Conservation (phyloP, 1,140 invertebrate genomes). For the Batillaria attramentaria region DNA sequence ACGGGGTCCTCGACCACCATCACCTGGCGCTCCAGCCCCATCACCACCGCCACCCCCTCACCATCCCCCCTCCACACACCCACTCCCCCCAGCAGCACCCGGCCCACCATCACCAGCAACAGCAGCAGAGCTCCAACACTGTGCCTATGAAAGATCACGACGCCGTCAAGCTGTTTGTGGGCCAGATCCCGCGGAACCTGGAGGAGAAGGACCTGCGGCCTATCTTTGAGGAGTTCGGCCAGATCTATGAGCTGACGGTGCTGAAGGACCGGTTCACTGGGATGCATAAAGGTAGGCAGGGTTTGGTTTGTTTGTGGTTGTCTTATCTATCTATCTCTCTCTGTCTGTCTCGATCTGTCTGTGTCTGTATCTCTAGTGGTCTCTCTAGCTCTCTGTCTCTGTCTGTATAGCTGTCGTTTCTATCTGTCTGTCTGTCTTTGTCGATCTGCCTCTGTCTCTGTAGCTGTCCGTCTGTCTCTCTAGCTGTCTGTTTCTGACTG, state of each 20-base stretch:
- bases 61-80: slow-evolving; percentile 25
- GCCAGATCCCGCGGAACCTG: slow-evolving; percentile 92
- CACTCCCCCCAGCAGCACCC: slow-evolving; percentile 23
- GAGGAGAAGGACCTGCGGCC: slow-evolving; percentile 91
- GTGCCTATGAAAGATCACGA: slow-evolving; percentile 71
- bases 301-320: neutral
- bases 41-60: slow-evolving; percentile 26
- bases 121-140: neutral
- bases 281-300: slow-evolving; percentile 88
- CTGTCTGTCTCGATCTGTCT: neutral
- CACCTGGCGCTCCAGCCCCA: slow-evolving; percentile 26
- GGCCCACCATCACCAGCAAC: neutral
- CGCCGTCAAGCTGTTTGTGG: slow-evolving; percentile 90
- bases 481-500: neutral
- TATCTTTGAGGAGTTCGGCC: slow-evolving; percentile 93
- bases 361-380: neutral
- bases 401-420: neutral
- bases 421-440: neutral
- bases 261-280: slow-evolving; percentile 88
- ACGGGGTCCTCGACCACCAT: slow-evolving; percentile 21
- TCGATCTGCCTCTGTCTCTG: neutral
- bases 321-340: neutral
- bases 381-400: slow-evolving; percentile 4
- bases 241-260: slow-evolving; percentile 94
- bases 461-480: neutral